Percentiles rank a stretch among this genome's conserved stretches.
These are phyloP conservation scores for Alosa alosa DNA, from an alignment of 2,113 vertebrate genomes.

Conservation along the genomic window DNA sequence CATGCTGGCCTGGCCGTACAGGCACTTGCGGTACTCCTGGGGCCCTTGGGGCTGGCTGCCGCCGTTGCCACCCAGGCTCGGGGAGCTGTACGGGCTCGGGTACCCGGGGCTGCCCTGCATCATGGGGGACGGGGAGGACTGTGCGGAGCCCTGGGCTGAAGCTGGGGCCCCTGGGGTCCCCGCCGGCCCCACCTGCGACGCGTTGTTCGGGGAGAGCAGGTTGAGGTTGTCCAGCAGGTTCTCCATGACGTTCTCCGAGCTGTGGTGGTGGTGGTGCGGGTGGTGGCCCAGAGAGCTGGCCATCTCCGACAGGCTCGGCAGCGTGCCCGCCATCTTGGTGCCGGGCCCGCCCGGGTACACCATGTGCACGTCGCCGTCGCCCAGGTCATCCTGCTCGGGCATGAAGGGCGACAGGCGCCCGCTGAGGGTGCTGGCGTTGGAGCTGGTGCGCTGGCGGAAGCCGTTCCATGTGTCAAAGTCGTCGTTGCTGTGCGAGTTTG, in stretches of 20 bases:
- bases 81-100: slow-evolving; percentile 78
- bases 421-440: slow-evolving; percentile 93
- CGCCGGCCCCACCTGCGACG: slow-evolving; percentile 63
- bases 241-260: slow-evolving; percentile 93
- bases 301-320: slow-evolving; percentile 96
- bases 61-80: slow-evolving; percentile 70
- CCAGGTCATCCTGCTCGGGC: slow-evolving; percentile 90
- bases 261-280: slow-evolving; percentile 48
- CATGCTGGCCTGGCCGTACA: slow-evolving; percentile 84
- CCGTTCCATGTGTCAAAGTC: slow-evolving; percentile 95
- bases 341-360: slow-evolving; percentile 84
- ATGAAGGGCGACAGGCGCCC: slow-evolving; percentile 94
- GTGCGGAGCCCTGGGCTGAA: slow-evolving; percentile 78
- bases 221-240: slow-evolving; percentile 97
- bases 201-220: slow-evolving; percentile 88
- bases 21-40: slow-evolving; percentile 90
- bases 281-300: slow-evolving; percentile 70
- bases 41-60: slow-evolving; percentile 64
- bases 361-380: slow-evolving; percentile 89
- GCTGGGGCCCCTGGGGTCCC: slow-evolving; percentile 19
- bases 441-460: slow-evolving; percentile 91
- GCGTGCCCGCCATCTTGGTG: slow-evolving; percentile 87
- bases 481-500: slow-evolving; percentile 94
- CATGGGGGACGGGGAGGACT: slow-evolving; percentile 83
- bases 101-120: slow-evolving; percentile 85